A percentile compares a stretch with the other conserved stretches of the same genome.
Conservation (phyloP, 1,140 invertebrate species). For the Myzus persicae region DNA sequence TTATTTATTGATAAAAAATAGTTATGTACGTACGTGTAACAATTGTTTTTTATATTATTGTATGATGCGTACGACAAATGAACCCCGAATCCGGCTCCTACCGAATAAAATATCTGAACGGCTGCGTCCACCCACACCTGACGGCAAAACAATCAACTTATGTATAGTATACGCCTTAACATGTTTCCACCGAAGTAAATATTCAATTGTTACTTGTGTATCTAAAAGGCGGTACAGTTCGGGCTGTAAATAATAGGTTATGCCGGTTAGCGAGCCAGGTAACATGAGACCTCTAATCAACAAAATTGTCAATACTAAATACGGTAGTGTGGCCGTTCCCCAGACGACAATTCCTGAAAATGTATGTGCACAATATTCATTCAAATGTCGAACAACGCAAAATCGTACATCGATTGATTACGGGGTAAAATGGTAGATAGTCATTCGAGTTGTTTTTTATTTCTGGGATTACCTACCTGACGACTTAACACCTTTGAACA, state of each 20-base stretch:
- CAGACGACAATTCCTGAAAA: slow-evolving; percentile 78
- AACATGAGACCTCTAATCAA: slow-evolving; percentile 75
- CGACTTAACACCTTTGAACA: slow-evolving; percentile 87
- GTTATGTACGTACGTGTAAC: slow-evolving; percentile 71
- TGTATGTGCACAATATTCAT: background rate
- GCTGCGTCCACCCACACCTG: slow-evolving; percentile 94
- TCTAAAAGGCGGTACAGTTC: slow-evolving; percentile 77
- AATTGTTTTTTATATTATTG: slow-evolving; percentile 87
- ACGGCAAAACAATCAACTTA: background rate
- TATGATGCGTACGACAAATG: slow-evolving; percentile 89
- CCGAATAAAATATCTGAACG: slow-evolving; percentile 89
- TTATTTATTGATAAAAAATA: background rate
- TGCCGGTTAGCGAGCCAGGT: slow-evolving; percentile 81
- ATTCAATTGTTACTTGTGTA: slow-evolving; percentile 68
- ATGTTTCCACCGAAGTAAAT: background rate
- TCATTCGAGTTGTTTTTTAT: background rate
- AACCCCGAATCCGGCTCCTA: slow-evolving; percentile 91
- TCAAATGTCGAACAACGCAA: background rate
- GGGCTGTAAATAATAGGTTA: slow-evolving; percentile 85
- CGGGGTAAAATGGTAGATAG: background rate
- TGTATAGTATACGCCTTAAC: background rate
- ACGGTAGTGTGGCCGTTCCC: slow-evolving; percentile 82
- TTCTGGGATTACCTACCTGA: slow-evolving; percentile 73
- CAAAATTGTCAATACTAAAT: slow-evolving; percentile 78
- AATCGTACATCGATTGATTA: background rate